phyloP scores from a whole-genome alignment of 2,888 invertebrate genomes.

The Drosophila phalerata region DNA sequence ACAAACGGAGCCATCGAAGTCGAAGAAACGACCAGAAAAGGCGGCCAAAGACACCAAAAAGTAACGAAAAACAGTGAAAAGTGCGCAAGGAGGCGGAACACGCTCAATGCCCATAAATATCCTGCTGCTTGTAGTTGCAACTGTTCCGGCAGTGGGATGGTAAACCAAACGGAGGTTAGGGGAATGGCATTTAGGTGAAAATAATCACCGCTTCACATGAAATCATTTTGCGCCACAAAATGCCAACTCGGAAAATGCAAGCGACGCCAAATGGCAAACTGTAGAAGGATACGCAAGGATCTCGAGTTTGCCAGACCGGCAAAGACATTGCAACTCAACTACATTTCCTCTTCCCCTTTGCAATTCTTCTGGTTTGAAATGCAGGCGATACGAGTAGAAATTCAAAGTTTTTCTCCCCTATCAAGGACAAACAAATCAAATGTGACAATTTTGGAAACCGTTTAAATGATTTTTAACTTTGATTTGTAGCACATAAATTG shows the following conservation, averaged over 20 bases:
- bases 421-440: slow-evolving; percentile 81
- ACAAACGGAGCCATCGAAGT: slow-evolving; percentile 68
- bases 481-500: slow-evolving; percentile 52
- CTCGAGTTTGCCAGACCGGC: slow-evolving; percentile 27
- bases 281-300: slow-evolving; percentile 53
- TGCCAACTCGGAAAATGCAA: slow-evolving; percentile 70
- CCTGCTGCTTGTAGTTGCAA: slow-evolving; percentile 54
- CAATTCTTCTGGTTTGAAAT: slow-evolving; percentile 5
- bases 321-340: slow-evolving; percentile 42
- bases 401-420: slow-evolving; percentile 62
- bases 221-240: slow-evolving; percentile 82
- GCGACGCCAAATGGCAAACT: slow-evolving; percentile 50
- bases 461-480: slow-evolving; percentile 71
- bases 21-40: slow-evolving; percentile 67
- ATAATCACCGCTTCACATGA: slow-evolving; percentile 85
- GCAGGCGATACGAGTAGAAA: slow-evolving; percentile 57
- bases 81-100: slow-evolving; percentile 71
- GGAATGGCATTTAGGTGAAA: slow-evolving; percentile 76
- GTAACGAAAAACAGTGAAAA: slow-evolving; percentile 30
- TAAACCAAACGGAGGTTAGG: slow-evolving; percentile 8
- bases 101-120: slow-evolving; percentile 83
- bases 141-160: slow-evolving; percentile 36
- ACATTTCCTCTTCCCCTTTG: background rate
- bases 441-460: slow-evolving; percentile 68
- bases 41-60: slow-evolving; percentile 69